Evolutionary conservation across 2,797 vertebrate species (phyloP), one percentile per base, ranked within the genome.

Genomic region (Circus cinereus): DNA sequence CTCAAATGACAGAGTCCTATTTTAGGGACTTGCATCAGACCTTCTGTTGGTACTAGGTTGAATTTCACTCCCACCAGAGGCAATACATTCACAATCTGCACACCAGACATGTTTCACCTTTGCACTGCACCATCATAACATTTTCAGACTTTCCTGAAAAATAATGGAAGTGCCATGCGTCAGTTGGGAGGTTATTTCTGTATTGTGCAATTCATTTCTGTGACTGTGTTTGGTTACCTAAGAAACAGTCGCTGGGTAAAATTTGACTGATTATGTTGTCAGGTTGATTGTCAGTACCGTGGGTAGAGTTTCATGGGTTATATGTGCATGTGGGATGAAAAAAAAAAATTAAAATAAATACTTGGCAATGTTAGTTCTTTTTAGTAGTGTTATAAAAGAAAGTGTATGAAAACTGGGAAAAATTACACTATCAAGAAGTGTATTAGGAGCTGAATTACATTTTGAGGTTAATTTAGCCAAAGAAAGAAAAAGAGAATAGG

Each of bases 271-370:
- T 93, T 94, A 65, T 76, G 32, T 90, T 97, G 95, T 96, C 96
- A 97, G 74, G 62, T 94, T 97, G 96, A 97, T 95, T 97, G 97
- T 93, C 97, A 97, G 77, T 19, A 62, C 63, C 0, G 92, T 96
- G 95, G 94, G 96, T 76, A 88, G 96, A 80, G 34, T 90, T 95
- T 79, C 84, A 70, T 43, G 59, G 72, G 82, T 86, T 93, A 53
- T 48, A 69, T 50, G 48, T 60, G 42, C 8, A 7, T 40, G 95
- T 77, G 56, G 88, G 95, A 87, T 53, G 86, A 30, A 85, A 77
- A 91, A 59, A 91, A 59, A 77, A 81, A 81, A 6, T 40, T 91
- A 79, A 95, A 91, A 96, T 76, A 96, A 97, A 95, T 73, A 83
- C 91, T 92, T 72, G 56, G 65, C 36, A 93, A 79, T 77, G 72